Conservation (phyloP, 2,888 invertebrate species). For the Himalopsyche anomala region DNA sequence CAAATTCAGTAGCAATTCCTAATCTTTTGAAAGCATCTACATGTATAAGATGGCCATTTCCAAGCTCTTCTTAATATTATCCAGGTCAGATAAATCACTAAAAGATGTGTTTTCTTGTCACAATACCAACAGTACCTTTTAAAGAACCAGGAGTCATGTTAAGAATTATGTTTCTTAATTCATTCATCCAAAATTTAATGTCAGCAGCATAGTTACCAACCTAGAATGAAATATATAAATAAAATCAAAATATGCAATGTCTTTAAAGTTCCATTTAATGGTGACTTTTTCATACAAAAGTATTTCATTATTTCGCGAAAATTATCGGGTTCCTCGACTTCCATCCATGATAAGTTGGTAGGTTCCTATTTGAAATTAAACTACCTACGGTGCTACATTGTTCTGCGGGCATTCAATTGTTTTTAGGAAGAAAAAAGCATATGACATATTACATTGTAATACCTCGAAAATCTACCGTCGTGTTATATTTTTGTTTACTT, state of each 20-base stretch:
- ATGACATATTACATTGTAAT: too few species aligned
- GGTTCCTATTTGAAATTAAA: too few species aligned
- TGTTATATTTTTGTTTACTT: too few species aligned
- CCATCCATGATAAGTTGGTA: too few species aligned
- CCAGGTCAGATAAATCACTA: conserved; percentile 77
- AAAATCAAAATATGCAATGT: not conserved
- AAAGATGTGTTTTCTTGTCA: conserved; percentile 71
- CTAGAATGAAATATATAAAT: conserved; percentile 32
- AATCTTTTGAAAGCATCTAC: conserved; percentile 76
- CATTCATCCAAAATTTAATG: conserved; percentile 57
- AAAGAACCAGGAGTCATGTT: conserved; percentile 72
- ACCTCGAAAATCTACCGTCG: too few species aligned
- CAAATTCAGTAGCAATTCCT: conserved; percentile 70
- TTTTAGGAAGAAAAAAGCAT: too few species aligned
- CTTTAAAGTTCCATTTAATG: too few species aligned
- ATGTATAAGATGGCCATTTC: conserved; percentile 77
- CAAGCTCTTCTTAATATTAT: conserved; percentile 74
- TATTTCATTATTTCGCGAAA: too few species aligned
- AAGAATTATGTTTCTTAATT: conserved; percentile 67
- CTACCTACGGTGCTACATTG: too few species aligned
- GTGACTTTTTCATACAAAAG: too few species aligned
- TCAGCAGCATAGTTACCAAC: not conserved
- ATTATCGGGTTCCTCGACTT: too few species aligned
- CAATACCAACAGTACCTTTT: conserved; percentile 72
- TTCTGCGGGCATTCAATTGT: too few species aligned